Conservation (phyloP, 2,888 invertebrate genomes). For the Choreutis nemorana region DNA sequence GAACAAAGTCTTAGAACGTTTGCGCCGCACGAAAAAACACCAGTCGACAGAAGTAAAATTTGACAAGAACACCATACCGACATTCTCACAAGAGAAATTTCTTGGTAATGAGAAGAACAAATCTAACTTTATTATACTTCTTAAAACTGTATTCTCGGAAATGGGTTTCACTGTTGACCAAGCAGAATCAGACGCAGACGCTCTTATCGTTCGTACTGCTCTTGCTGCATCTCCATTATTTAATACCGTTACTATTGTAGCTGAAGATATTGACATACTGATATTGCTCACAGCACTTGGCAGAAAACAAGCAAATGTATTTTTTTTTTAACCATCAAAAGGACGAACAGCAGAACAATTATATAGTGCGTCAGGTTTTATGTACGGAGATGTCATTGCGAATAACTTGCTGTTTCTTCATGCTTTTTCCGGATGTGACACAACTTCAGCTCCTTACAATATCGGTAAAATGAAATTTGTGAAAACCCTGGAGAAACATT, state of each 20-base stretch:
- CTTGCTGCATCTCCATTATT: not conserved
- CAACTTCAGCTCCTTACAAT: too few species aligned
- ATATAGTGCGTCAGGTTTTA: constrained; percentile 3
- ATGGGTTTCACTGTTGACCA: not conserved
- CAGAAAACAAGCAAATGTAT: constrained; percentile 1
- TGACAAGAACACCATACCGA: constrained; percentile 5
- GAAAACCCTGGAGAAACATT: not conserved
- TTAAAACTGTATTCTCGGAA: not conserved
- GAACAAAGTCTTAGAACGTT: not conserved
- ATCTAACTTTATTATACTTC: constrained; percentile 2
- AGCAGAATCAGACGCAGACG: not conserved
- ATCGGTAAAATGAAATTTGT: not conserved
- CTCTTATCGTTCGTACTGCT: not conserved
- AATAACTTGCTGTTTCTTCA: not conserved
- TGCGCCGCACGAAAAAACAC: constrained; percentile 4
- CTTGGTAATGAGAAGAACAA: constrained; percentile 8
- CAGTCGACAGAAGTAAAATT: constrained; percentile 5
- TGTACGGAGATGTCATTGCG: not conserved
- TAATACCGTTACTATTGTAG: not conserved
- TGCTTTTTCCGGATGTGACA: constrained; percentile 1
- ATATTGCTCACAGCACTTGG: not conserved
- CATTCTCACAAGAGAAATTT: constrained; percentile 7
- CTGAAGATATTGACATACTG: not conserved
- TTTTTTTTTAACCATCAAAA: constrained; percentile 1
- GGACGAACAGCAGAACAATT: constrained; percentile 2